Evolutionary conservation across 2,113 vertebrate species (phyloP).

Genomic region (Pyxicephalus adspersus): DNA sequence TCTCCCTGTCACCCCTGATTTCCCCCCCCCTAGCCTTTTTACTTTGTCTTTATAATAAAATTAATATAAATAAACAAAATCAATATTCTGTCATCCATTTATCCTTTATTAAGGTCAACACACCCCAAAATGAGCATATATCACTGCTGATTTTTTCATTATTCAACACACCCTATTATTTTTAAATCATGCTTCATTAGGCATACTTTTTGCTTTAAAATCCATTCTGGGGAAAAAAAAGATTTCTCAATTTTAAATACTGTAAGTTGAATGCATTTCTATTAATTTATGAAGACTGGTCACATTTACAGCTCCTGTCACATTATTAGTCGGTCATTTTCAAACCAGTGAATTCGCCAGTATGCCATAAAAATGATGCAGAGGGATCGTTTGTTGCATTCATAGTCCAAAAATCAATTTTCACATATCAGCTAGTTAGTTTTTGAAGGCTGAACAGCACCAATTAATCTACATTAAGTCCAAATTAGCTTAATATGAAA

Average conservation of each 20-base stretch:
- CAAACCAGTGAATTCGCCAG: slow-evolving; percentile 3
- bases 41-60: too few relatives aligned
- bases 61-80: too few relatives aligned
- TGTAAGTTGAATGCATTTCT: neutral
- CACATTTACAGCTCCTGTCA: neutral
- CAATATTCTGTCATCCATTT: too few relatives aligned
- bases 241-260: neutral
- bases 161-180: too few relatives aligned
- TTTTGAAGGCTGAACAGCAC: slow-evolving; percentile 49
- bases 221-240: too few relatives aligned
- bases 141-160: too few relatives aligned
- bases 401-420: slow-evolving; percentile 34
- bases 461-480: slow-evolving; percentile 67
- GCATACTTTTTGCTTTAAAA: too few relatives aligned
- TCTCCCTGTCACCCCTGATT: too few relatives aligned
- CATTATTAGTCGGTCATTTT: slow-evolving; percentile 13
- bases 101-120: too few relatives aligned
- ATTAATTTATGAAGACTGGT: neutral
- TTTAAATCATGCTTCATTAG: too few relatives aligned
- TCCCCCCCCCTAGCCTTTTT: too few relatives aligned
- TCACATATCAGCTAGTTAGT: neutral
- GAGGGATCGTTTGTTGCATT: neutral
- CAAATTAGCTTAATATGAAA: slow-evolving; percentile 67
- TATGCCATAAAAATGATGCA: slow-evolving; percentile 20
- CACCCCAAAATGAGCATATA: too few relatives aligned